A percentile compares a stretch with the other conserved stretches of the same genome.
Evolutionary conservation across 2,888 invertebrate species (phyloP).

Genomic region (Polylopha cassiicola): DNA sequence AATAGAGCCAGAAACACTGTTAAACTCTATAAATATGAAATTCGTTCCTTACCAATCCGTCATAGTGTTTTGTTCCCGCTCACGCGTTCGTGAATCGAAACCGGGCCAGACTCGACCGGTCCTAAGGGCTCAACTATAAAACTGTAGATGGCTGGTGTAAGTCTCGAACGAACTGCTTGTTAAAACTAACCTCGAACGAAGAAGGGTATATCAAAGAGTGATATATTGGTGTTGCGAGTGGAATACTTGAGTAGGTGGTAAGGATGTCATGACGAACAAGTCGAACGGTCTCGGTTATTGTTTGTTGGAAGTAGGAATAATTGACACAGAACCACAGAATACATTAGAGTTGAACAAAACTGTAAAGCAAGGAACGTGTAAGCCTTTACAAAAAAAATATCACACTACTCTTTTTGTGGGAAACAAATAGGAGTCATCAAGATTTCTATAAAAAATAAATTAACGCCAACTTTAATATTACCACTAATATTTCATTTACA

Average conservation of each 20-base stretch:
- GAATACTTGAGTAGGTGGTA: background rate
- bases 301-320: no score
- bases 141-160: slow-evolving; percentile 23
- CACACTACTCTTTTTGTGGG: no score
- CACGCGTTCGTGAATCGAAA: slow-evolving; percentile 47
- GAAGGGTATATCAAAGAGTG: slow-evolving; percentile 14
- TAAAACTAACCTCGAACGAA: slow-evolving; percentile 26
- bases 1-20: slow-evolving; percentile 26
- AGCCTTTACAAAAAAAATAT: background rate
- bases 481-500: no score
- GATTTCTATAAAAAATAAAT: no score
- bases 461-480: no score
- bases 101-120: slow-evolving; percentile 50
- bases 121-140: slow-evolving; percentile 28
- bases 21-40: slow-evolving; percentile 30
- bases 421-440: no score
- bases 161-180: slow-evolving; percentile 25
- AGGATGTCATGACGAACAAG: background rate
- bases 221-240: slow-evolving; percentile 9
- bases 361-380: background rate
- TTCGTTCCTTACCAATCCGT: slow-evolving; percentile 50
- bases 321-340: no score
- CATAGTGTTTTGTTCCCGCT: slow-evolving; percentile 38
- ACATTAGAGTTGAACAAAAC: no score
- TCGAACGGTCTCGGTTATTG: no score